phyloP scores from a whole-genome alignment of 2,888 invertebrate species.

The Dynastes grantii region DNA sequence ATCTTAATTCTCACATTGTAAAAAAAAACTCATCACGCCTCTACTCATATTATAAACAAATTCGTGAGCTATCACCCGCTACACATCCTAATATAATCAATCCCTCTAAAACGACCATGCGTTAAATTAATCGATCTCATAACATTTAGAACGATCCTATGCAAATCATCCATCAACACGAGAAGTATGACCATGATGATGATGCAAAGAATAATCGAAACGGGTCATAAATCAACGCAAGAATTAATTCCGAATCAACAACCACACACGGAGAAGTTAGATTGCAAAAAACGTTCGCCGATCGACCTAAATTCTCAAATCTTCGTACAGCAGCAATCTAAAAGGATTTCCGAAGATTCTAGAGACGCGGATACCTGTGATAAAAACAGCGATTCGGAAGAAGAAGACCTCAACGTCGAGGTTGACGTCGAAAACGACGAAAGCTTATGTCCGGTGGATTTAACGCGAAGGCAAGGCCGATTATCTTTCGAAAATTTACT shows the following conservation, averaged over 20 bases:
- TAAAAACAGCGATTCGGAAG: constrained; percentile 63
- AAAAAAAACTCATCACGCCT: not conserved
- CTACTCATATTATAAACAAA: not conserved
- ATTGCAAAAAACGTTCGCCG: constrained; percentile 60
- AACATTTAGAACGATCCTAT: not conserved
- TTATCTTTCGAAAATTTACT: constrained; percentile 62
- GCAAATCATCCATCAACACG: not conserved
- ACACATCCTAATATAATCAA: not conserved
- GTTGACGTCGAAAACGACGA: constrained; percentile 70
- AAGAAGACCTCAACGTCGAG: constrained; percentile 63
- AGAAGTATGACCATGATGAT: constrained; percentile 71
- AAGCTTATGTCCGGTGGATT: constrained; percentile 69
- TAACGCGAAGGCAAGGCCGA: constrained; percentile 68
- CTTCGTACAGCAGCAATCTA: constrained; percentile 66
- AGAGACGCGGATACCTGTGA: constrained; percentile 68
- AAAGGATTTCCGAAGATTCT: constrained; percentile 68
- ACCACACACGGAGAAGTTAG: constrained; percentile 54
- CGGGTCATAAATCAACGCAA: constrained; percentile 60
- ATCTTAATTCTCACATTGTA: constrained; percentile 4
- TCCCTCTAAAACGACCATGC: constrained; percentile 14
- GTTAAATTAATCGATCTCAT: constrained; percentile 17
- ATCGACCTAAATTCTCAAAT: constrained; percentile 61
- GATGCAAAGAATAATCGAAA: constrained; percentile 70
- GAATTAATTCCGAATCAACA: constrained; percentile 53
- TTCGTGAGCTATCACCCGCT: not conserved